phyloP scores from a whole-genome alignment of 1,140 invertebrate genomes.

The Anoplolepis gracilipes region DNA sequence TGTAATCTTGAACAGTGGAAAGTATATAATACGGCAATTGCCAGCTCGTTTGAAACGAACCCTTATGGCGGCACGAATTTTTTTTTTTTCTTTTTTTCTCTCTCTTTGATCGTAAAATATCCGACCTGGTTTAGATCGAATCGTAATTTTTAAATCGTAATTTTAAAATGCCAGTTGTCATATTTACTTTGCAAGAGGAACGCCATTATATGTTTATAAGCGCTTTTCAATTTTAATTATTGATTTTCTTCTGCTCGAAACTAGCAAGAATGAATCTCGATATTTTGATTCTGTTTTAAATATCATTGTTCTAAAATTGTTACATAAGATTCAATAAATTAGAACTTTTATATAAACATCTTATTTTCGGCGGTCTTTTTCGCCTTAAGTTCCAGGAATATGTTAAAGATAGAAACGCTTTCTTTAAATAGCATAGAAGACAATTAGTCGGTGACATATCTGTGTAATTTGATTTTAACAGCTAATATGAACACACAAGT shows the following conservation, averaged over 20 bases:
- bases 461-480: not conserved
- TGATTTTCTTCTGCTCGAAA: not conserved
- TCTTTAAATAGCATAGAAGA: not conserved
- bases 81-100: slow-evolving; percentile 24
- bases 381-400: slow-evolving; percentile 4
- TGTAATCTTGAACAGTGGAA: slow-evolving; percentile 72
- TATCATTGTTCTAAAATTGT: not conserved
- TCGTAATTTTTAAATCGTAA: slow-evolving; percentile 37
- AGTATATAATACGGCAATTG: slow-evolving; percentile 72
- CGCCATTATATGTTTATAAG: slow-evolving; percentile 7
- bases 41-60: slow-evolving; percentile 64
- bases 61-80: slow-evolving; percentile 10
- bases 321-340: slow-evolving; percentile 1
- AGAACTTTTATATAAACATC: not conserved
- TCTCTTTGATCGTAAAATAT: slow-evolving; percentile 51
- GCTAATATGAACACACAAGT: not conserved
- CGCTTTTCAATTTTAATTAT: slow-evolving; percentile 44
- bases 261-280: not conserved
- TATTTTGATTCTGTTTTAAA: slow-evolving; percentile 14
- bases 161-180: slow-evolving; percentile 37
- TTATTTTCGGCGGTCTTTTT: not conserved
- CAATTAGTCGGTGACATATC: not conserved
- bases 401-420: not conserved
- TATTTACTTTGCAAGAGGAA: slow-evolving; percentile 8
- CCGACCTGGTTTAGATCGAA: slow-evolving; percentile 52